A percentile compares a stretch with the other conserved stretches of the same genome.
Conservation (phyloP, 30 jellyfish, hydroid and myxozoan species). For the Nemopilema nomurai region DNA sequence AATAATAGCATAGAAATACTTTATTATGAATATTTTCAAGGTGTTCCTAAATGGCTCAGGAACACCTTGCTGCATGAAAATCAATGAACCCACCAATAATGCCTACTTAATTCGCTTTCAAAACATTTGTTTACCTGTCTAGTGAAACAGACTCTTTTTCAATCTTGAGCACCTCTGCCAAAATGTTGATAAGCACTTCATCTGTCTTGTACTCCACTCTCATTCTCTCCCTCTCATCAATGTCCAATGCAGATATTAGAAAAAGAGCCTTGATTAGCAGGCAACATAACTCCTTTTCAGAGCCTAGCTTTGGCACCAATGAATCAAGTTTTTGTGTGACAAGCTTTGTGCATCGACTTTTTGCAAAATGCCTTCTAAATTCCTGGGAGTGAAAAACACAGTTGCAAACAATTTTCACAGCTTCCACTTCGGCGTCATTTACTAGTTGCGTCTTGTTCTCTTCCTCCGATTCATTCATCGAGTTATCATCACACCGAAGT, state of each 20-base stretch:
- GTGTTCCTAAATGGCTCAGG: too few relatives aligned
- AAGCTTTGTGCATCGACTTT: slow-evolving; percentile 14
- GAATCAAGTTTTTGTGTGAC: slow-evolving; percentile 19
- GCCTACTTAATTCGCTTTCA: too few relatives aligned
- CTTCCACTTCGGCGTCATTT: slow-evolving; percentile 35
- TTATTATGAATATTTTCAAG: too few relatives aligned
- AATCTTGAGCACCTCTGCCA: slow-evolving; percentile 2
- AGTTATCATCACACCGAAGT: neutral
- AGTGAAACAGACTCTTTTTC: neutral
- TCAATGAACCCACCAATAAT: too few relatives aligned
- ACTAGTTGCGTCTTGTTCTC: neutral
- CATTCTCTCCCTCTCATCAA: slow-evolving; percentile 55
- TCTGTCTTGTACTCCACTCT: slow-evolving; percentile 19
- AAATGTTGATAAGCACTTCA: neutral
- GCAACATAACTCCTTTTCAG: neutral
- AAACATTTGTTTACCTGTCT: neutral
- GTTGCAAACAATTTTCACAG: slow-evolving; percentile 62
- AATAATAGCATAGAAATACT: too few relatives aligned
- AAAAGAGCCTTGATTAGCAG: slow-evolving; percentile 61
- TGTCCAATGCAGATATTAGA: slow-evolving; percentile 84
- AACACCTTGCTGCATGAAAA: too few relatives aligned
- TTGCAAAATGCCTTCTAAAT: slow-evolving; percentile 25
- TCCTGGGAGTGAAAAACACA: slow-evolving; percentile 61
- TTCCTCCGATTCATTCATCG: neutral
- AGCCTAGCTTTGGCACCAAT: neutral